Evolutionary conservation across 2,113 vertebrate species (phyloP).

Genomic region (Calyptomena viridis): DNA sequence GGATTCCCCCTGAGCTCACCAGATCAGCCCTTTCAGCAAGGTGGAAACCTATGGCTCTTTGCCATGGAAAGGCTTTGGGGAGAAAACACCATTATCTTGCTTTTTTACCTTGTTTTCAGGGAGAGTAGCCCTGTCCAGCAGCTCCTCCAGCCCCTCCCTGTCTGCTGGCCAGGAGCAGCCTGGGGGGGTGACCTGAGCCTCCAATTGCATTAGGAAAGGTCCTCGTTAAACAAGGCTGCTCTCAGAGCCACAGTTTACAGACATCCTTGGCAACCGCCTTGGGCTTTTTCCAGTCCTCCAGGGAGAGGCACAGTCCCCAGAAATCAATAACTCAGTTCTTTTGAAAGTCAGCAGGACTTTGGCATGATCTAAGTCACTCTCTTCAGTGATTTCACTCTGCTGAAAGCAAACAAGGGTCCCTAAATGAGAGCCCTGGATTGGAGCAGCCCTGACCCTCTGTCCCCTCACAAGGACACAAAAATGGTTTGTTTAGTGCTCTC

Average conservation of each 20-base stretch:
- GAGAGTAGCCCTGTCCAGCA: background rate
- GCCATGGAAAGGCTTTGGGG: background rate
- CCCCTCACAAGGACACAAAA: background rate
- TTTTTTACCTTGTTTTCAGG: background rate
- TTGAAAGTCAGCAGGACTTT: constrained; percentile 27
- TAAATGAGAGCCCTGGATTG: background rate
- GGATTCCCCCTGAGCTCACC: background rate
- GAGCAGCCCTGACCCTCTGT: background rate
- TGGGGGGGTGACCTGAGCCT: constrained; percentile 31
- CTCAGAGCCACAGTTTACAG: constrained; percentile 14
- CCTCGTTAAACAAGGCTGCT: background rate
- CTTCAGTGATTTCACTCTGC: background rate
- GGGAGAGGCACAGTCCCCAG: constrained; percentile 34
- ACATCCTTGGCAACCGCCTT: constrained; percentile 43
- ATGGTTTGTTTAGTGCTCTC: background rate
- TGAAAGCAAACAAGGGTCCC: background rate
- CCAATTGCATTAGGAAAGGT: background rate
- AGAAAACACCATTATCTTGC: background rate
- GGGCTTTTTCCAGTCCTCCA: constrained; percentile 50
- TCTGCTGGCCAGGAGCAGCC: constrained; percentile 4
- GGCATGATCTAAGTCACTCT: background rate
- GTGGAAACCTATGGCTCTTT: background rate
- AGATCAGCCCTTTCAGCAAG: background rate
- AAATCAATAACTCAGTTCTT: constrained; percentile 43
- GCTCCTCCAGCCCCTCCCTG: background rate